A percentile compares a stretch with the other conserved stretches of the same genome.
Conservation (phyloP, 2,797 vertebrate species). For the Manis pentadactyla region DNA sequence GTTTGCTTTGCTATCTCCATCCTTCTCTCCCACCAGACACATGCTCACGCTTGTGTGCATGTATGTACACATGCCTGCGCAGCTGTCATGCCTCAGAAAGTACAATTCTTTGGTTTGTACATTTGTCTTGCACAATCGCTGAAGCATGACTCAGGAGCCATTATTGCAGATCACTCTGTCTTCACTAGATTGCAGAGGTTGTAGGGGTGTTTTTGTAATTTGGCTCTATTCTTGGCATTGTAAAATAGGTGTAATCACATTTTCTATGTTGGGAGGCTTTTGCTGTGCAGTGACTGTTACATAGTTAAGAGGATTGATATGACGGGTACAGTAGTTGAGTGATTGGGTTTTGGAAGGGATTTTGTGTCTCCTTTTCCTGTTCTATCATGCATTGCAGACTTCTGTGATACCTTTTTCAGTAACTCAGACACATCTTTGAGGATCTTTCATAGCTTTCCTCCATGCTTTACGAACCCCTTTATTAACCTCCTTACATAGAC, state of each 20-base stretch:
- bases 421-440: conserved; percentile 9
- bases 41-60: too few species aligned
- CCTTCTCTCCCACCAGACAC: neutral
- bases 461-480: neutral
- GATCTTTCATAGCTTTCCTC: neutral
- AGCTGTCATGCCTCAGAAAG: neutral
- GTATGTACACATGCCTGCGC: rapidly evolving
- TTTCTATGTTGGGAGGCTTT: conserved; percentile 71
- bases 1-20: neutral
- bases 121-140: neutral
- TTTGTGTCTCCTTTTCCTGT: conserved; percentile 21
- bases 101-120: neutral
- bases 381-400: neutral
- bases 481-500: conserved; percentile 53
- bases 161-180: conserved; percentile 61
- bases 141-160: conserved; percentile 41
- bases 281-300: conserved; percentile 63
- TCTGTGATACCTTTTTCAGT: neutral
- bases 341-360: neutral
- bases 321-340: conserved; percentile 41
- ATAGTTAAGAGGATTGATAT: neutral
- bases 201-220: conserved; percentile 40
- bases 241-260: conserved; percentile 70
- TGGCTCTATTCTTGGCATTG: conserved; percentile 47
- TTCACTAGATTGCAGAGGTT: conserved; percentile 42